phyloP scores from a whole-genome alignment of 2,888 invertebrate genomes.

The Therioaphis trifolii region DNA sequence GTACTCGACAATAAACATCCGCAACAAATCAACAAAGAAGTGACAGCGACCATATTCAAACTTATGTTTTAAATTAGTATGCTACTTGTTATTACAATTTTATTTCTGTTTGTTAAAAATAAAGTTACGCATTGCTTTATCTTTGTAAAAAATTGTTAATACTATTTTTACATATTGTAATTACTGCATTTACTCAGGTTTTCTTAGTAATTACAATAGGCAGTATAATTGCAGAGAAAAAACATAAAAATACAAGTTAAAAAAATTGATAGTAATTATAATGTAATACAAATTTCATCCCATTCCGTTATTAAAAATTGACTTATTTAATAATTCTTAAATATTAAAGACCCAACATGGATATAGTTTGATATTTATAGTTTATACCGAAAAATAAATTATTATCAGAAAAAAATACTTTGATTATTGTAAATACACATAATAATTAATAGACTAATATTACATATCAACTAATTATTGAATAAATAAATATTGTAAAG shows the following conservation, averaged over 20 bases:
- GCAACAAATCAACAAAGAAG: slow-evolving; percentile 43
- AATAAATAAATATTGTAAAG: slow-evolving; percentile 47
- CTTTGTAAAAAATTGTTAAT: slow-evolving; percentile 14
- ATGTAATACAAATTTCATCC: slow-evolving; percentile 47
- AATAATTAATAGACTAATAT: slow-evolving; percentile 42
- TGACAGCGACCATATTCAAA: slow-evolving; percentile 50
- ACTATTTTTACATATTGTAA: background rate
- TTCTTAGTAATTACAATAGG: background rate
- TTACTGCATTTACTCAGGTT: background rate
- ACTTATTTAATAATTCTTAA: slow-evolving; percentile 52
- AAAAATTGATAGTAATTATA: slow-evolving; percentile 26
- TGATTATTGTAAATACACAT: slow-evolving; percentile 31
- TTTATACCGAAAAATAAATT: slow-evolving; percentile 23
- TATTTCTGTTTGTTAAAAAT: slow-evolving; percentile 1
- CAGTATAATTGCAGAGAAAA: background rate
- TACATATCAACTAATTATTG: slow-evolving; percentile 48
- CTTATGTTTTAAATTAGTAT: slow-evolving; percentile 56
- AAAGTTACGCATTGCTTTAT: slow-evolving; percentile 8
- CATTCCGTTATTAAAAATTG: slow-evolving; percentile 54
- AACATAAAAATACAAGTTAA: slow-evolving; percentile 9
- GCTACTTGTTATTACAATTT: background rate
- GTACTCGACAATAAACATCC: slow-evolving; percentile 48
- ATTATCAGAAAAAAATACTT: slow-evolving; percentile 43
- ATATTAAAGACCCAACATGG: slow-evolving; percentile 17
- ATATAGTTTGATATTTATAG: slow-evolving; percentile 11